Base-by-base conservation (phyloP, 2,888 invertebrate genomes). In the Zygothrica quintamaculata region DNA sequence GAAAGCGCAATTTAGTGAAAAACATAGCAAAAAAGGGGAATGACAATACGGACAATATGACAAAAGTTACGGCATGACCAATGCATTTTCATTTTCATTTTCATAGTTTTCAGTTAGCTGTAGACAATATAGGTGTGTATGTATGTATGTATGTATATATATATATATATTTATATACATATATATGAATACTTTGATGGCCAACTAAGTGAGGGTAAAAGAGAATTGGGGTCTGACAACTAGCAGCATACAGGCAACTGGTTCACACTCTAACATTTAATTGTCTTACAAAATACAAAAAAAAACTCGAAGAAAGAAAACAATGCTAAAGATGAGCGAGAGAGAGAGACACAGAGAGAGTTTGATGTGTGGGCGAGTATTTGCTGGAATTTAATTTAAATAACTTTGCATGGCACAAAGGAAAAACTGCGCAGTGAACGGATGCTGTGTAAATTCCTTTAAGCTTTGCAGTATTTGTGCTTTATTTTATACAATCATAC, bases 361-460 rank as follows among this genome's bases (percentile, higher is more conserved):
- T n/a, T 69, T 73, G 65, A 69, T 39, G 48, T 40, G 40, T 56
- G 61, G 25, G 43, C n/a, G 43, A 60, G 46, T 52, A 53, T 47
- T 64, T 48, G 52, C 34, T 59, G 84, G 80, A 80, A 80, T 80
- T 80, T 80, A 86, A 86, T 84, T 80, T 86, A 80, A 80, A 80
- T 80, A 86, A 71, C 86, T 86, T 74, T 62, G 58, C 74, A 57
- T 65, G 43, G 64, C 31, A 36, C 40, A 34, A 37, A 39, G 60
- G 34, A 26, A 26, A 62, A 60, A 60, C 55, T 18, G 29, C 15
- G 40, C 18, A 18, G 56, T 39, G 37, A n/a, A n/a, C n/a, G n/a
- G 29, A 13, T 9, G 66, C 59, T 50, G 60, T 65, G 61, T 44
- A 58, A 67, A 72, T 64, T 60, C 64, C 52, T 31, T 13, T 47